Evolutionary conservation across 2,888 invertebrate genomes (phyloP).

Genomic region (Lasius platythorax): DNA sequence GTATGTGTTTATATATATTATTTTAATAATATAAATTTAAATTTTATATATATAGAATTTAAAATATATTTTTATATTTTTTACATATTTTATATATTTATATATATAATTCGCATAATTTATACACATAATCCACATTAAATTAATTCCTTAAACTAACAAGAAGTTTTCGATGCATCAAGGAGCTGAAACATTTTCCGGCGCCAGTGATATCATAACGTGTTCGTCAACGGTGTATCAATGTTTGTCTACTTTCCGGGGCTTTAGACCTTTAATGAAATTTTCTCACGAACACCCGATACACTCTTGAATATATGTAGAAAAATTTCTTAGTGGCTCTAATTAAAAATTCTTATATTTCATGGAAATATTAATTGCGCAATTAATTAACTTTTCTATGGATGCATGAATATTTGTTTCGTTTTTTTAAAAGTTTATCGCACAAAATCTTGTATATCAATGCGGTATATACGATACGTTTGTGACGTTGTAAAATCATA

Average conservation of each 20-base stretch:
- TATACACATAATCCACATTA: neutral
- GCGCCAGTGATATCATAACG: slow-evolving; percentile 24
- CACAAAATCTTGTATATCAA: neutral
- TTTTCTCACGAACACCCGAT: slow-evolving; percentile 42
- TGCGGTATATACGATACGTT: neutral
- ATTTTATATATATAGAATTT: neutral
- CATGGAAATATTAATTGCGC: slow-evolving; percentile 2
- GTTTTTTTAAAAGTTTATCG: slow-evolving; percentile 7
- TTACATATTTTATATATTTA: neutral
- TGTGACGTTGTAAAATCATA: neutral
- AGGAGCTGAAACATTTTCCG: slow-evolving; percentile 11
- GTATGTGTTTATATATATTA: neutral
- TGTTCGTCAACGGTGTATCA: slow-evolving; percentile 51
- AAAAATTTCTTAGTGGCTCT: neutral
- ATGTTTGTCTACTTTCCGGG: slow-evolving; percentile 62
- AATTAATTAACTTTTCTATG: slow-evolving; percentile 38
- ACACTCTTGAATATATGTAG: slow-evolving; percentile 7
- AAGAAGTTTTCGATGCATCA: neutral
- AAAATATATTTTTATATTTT: too few relatives aligned
- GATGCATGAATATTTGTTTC: neutral
- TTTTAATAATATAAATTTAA: neutral
- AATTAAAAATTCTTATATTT: slow-evolving; percentile 13
- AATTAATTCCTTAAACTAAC: slow-evolving; percentile 18
- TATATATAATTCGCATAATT: neutral
- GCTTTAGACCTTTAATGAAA: slow-evolving; percentile 45